Percentiles rank a stretch among this genome's conserved stretches.
phyloP scores from a whole-genome alignment of 2,888 invertebrate species.

The Leptinotarsa tumamoca region DNA sequence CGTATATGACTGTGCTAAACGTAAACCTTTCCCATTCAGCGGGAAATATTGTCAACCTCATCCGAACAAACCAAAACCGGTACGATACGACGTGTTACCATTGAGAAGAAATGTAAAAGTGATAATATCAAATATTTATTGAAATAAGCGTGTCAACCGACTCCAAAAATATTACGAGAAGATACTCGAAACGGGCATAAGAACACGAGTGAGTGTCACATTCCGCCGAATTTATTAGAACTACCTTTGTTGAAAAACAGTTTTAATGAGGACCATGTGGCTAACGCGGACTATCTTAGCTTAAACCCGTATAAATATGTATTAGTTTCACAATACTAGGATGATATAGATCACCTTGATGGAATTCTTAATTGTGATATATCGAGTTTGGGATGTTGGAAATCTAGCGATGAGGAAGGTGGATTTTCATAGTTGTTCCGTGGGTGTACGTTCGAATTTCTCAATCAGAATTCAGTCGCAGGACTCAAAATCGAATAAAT shows the following conservation, averaged over 20 bases:
- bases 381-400: constrained; percentile 13
- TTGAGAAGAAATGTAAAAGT: background rate
- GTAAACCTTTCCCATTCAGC: too few species aligned
- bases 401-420: background rate
- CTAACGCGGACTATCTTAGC: constrained; percentile 25
- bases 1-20: too few species aligned
- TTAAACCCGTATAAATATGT: constrained; percentile 35
- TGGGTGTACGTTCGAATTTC: background rate
- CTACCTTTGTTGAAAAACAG: constrained; percentile 31
- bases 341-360: constrained; percentile 26
- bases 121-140: constrained; percentile 14
- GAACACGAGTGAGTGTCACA: constrained; percentile 27
- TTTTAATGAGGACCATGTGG: constrained; percentile 29
- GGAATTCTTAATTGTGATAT: constrained; percentile 26
- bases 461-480: too few species aligned
- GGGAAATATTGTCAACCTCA: too few species aligned
- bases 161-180: constrained; percentile 14
- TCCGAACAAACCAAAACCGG: too few species aligned
- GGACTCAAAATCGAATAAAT: too few species aligned
- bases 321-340: constrained; percentile 35
- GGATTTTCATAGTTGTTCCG: constrained; percentile 6
- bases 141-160: constrained; percentile 16
- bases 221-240: constrained; percentile 34
- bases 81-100: background rate
- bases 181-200: constrained; percentile 1